Evolutionary conservation across 1,140 invertebrate species (phyloP).

Genomic region (Pinna nobilis): DNA sequence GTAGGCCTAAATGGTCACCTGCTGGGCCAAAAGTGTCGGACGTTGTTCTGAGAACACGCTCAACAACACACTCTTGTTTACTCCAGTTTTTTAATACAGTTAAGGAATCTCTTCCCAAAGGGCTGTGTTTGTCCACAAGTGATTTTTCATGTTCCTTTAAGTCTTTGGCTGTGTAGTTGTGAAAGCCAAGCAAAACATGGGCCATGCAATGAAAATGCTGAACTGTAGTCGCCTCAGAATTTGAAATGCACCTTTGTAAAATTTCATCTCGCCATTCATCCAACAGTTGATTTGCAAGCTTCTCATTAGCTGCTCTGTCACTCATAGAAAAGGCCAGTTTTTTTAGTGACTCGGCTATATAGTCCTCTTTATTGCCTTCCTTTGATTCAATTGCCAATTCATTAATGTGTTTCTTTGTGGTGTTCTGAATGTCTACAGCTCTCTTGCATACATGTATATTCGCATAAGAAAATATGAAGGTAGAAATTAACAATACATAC

Average conservation of each 20-base stretch:
- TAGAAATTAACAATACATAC: too few relatives aligned
- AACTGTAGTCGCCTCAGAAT: neutral
- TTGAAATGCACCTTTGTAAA: neutral
- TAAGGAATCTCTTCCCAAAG: slow-evolving; percentile 15
- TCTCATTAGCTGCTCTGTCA: slow-evolving; percentile 29
- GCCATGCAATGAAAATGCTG: slow-evolving; percentile 16
- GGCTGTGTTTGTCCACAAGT: neutral
- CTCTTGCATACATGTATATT: slow-evolving; percentile 16
- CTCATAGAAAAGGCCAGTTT: slow-evolving; percentile 31
- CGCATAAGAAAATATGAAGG: too few relatives aligned
- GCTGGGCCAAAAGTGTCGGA: slow-evolving; percentile 34
- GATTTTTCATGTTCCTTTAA: too few relatives aligned
- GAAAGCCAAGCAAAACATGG: slow-evolving; percentile 27
- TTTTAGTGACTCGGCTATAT: neutral
- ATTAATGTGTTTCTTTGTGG: slow-evolving; percentile 17
- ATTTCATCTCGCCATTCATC: slow-evolving; percentile 26
- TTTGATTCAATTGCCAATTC: slow-evolving; percentile 17
- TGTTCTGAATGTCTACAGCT: neutral
- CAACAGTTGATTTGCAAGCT: slow-evolving; percentile 15
- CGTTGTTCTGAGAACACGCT: slow-evolving; percentile 4
- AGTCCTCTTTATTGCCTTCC: neutral
- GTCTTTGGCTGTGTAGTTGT: slow-evolving; percentile 12
- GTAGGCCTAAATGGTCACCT: slow-evolving; percentile 33
- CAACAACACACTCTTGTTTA: slow-evolving; percentile 14
- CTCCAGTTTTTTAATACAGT: slow-evolving; percentile 29